phyloP scores from a whole-genome alignment of 2,797 vertebrate genomes.

The Bryconaethiops microstoma region DNA sequence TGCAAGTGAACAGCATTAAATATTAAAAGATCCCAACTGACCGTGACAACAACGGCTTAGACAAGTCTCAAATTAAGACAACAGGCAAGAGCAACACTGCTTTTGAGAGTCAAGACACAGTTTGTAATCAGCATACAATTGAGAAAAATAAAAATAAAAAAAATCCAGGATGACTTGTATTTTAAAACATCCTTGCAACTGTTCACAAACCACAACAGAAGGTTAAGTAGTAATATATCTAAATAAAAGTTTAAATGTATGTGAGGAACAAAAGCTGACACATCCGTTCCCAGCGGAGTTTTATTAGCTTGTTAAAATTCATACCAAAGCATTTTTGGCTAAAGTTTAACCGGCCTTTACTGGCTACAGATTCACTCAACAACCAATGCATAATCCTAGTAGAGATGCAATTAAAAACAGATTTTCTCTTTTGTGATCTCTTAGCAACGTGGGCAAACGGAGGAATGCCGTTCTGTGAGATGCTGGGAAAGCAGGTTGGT shows the following conservation, averaged over 20 bases:
- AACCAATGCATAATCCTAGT: slow-evolving; percentile 51
- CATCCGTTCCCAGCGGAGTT: slow-evolving; percentile 4
- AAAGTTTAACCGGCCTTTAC: slow-evolving; percentile 48
- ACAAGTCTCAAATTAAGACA: neutral
- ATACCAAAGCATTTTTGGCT: slow-evolving; percentile 23
- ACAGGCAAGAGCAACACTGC: neutral
- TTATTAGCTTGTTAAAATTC: slow-evolving; percentile 47
- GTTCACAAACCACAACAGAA: neutral
- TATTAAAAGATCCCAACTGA: slow-evolving; percentile 15
- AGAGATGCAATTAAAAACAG: slow-evolving; percentile 58
- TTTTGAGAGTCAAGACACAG: neutral
- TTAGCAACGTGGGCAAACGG: slow-evolving; percentile 46
- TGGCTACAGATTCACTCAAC: slow-evolving; percentile 47
- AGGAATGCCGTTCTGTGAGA: slow-evolving; percentile 35
- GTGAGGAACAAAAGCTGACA: slow-evolving; percentile 17
- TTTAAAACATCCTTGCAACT: neutral
- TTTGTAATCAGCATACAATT: neutral
- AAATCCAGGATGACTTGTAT: neutral
- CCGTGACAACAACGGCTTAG: neutral
- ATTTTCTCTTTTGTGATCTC: slow-evolving; percentile 50
- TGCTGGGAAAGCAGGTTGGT: slow-evolving; percentile 21
- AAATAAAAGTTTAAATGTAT: neutral
- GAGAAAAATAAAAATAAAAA: neutral
- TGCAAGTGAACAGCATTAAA: slow-evolving; percentile 41
- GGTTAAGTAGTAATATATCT: neutral